phyloP scores from a whole-genome alignment of 2,113 vertebrate genomes.

The Odobenus rosmarus region DNA sequence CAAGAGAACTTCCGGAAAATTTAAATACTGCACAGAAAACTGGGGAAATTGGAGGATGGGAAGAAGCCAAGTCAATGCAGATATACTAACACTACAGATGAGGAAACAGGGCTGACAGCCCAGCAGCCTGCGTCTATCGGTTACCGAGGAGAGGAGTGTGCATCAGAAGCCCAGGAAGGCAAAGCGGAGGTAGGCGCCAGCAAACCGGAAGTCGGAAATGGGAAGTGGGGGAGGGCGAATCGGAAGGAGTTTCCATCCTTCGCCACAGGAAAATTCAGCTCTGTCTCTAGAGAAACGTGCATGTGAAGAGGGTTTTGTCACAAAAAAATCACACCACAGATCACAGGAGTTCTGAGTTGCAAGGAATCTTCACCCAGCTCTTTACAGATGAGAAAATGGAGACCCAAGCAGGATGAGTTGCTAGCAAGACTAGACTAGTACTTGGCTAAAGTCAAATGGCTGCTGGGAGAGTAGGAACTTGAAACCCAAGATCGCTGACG shows the following conservation, averaged over 20 bases:
- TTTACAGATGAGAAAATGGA: not conserved
- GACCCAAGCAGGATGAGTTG: not conserved
- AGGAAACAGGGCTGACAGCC: not conserved
- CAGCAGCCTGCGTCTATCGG: accelerated
- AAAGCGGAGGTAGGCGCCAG: too few relatives aligned
- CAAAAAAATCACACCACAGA: not conserved
- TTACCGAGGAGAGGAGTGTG: not conserved
- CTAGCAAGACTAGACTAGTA: not conserved
- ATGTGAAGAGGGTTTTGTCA: not conserved
- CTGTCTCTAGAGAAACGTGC: not conserved
- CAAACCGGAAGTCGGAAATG: not conserved
- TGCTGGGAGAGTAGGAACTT: not conserved
- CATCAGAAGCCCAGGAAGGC: accelerated
- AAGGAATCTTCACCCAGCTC: not conserved
- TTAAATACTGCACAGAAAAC: not conserved
- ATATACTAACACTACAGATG: accelerated
- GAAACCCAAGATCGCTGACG: accelerated
- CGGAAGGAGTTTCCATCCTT: not conserved
- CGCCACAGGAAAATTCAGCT: accelerated
- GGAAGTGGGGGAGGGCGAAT: not conserved
- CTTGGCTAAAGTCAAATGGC: not conserved
- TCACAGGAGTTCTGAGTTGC: not conserved
- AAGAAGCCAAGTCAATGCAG: not conserved
- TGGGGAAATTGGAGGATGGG: not conserved
- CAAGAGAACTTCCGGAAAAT: not conserved